Evolutionary conservation across 2,113 vertebrate genomes (phyloP).

Genomic region (Eretmochelys imbricata): DNA sequence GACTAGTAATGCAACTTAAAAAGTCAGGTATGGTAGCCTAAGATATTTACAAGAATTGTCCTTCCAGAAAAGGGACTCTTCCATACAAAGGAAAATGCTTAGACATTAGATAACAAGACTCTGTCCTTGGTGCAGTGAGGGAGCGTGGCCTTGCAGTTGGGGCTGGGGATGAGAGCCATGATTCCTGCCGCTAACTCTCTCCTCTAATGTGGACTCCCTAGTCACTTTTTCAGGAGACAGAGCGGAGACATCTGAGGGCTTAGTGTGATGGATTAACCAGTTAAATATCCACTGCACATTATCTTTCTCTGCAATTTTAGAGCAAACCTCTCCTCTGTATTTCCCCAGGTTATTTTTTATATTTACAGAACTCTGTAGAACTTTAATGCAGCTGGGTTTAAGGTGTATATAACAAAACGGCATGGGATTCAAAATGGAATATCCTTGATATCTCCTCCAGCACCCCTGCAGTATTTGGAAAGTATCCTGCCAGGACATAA

Average conservation of each 20-base stretch:
- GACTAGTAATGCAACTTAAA: not conserved
- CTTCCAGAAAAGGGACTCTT: not conserved
- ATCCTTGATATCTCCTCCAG: slow-evolving; percentile 13
- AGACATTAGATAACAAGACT: not conserved
- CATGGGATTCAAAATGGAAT: slow-evolving; percentile 24
- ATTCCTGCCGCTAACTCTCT: not conserved
- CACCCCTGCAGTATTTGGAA: not conserved
- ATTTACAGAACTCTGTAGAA: not conserved
- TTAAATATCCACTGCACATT: not conserved
- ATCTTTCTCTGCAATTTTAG: not conserved
- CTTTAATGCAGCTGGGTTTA: slow-evolving; percentile 20
- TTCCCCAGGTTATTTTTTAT: not conserved
- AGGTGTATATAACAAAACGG: slow-evolving; percentile 41
- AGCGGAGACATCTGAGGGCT: not conserved
- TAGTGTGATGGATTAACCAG: not conserved
- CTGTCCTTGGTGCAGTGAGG: not conserved
- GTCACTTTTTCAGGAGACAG: not conserved
- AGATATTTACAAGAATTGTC: not conserved
- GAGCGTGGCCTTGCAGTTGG: not conserved
- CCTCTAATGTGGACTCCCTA: not conserved
- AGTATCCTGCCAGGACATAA: not conserved
- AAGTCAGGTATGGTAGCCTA: not conserved
- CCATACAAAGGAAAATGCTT: not conserved
- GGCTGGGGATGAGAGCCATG: not conserved
- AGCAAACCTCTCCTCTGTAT: not conserved